Conservation (phyloP, 2,113 vertebrate species). For the Columba livia region DNA sequence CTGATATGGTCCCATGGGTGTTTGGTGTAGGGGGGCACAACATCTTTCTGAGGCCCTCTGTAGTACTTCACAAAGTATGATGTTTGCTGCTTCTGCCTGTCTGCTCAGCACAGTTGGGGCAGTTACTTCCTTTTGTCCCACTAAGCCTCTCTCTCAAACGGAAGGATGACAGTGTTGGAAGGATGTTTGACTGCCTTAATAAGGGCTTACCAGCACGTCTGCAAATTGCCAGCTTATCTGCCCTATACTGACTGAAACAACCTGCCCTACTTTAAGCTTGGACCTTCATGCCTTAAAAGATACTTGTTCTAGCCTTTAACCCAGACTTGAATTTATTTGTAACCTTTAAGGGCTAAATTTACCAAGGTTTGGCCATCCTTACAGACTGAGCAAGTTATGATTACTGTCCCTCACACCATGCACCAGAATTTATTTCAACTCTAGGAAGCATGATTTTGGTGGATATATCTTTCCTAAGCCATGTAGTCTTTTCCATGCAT, state of each 20-base stretch:
- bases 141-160: neutral
- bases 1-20: neutral
- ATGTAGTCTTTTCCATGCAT: neutral
- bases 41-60: neutral
- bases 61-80: neutral
- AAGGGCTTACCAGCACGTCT: neutral
- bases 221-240: neutral
- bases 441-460: neutral
- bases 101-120: neutral
- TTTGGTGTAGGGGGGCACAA: neutral
- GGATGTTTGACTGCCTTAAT: neutral
- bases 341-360: neutral
- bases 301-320: neutral
- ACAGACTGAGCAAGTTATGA: neutral
- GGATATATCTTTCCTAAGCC: neutral
- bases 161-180: neutral
- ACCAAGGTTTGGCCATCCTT: neutral
- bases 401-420: neutral
- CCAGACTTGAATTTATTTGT: neutral
- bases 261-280: neutral
- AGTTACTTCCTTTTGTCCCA: neutral
- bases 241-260: neutral
- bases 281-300: neutral
- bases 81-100: neutral
- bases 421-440: neutral